Evolutionary conservation across 2,113 vertebrate genomes (phyloP).

Genomic region (Dipodomys spectabilis): DNA sequence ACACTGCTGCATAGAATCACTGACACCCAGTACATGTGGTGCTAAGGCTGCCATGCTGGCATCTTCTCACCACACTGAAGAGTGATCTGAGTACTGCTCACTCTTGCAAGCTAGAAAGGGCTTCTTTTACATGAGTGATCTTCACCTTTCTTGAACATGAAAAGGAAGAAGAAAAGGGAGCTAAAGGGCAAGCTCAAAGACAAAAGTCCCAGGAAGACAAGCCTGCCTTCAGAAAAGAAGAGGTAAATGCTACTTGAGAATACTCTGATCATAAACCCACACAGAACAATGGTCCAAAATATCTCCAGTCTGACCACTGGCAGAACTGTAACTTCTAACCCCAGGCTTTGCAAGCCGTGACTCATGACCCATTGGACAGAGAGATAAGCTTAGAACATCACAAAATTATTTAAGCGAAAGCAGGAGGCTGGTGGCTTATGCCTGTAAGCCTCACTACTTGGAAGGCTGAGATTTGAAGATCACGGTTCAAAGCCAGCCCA

Average conservation of each 20-base stretch:
- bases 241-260: slow-evolving; percentile 84
- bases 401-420: not conserved
- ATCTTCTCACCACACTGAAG: not conserved
- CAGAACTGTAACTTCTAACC: not conserved
- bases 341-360: slow-evolving; percentile 38
- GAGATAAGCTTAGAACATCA: not conserved
- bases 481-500: no score
- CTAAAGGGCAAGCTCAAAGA: slow-evolving; percentile 85
- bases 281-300: not conserved
- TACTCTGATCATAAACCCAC: not conserved
- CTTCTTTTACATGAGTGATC: not conserved
- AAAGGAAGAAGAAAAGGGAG: slow-evolving; percentile 89
- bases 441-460: no score
- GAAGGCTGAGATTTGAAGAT: no score
- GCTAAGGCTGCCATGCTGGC: not conserved
- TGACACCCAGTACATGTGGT: slow-evolving; percentile 35
- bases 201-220: slow-evolving; percentile 86
- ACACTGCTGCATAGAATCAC: slow-evolving; percentile 21
- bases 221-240: slow-evolving; percentile 84
- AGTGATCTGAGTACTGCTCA: slow-evolving; percentile 66
- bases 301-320: not conserved
- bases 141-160: slow-evolving; percentile 75
- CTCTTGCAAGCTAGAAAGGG: slow-evolving; percentile 30
- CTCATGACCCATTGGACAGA: not conserved
- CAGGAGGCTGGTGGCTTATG: no score